Evolutionary conservation across 2,113 vertebrate species (phyloP).

Genomic region (Sinocyclocheilus anshuiensis): DNA sequence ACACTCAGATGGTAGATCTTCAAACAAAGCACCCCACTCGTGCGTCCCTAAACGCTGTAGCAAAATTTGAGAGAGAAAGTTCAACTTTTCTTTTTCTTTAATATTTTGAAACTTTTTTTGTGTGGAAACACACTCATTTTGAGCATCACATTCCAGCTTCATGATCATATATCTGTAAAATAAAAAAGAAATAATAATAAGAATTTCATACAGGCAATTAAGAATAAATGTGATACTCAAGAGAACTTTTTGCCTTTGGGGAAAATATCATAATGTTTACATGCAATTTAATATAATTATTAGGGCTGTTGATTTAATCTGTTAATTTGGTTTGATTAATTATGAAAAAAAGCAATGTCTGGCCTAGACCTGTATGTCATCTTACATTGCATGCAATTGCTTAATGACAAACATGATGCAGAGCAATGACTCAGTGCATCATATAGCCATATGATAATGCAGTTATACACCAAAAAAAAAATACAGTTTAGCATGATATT

Average conservation of each 20-base stretch:
- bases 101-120: background rate
- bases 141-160: background rate
- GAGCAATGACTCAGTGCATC: no score
- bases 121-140: background rate
- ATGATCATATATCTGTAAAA: background rate
- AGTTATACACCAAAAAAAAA: no score
- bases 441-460: no score
- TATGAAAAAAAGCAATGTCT: no score
- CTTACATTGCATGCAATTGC: background rate
- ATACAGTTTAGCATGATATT: no score
- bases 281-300: background rate
- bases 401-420: background rate
- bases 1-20: background rate
- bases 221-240: background rate
- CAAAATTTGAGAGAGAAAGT: slow-evolving; percentile 4
- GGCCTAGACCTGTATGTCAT: background rate
- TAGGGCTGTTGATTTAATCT: background rate
- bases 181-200: background rate
- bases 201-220: background rate
- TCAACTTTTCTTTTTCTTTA: background rate
- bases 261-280: background rate
- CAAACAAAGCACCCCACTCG: slow-evolving; percentile 41
- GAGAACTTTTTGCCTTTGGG: background rate
- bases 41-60: background rate
- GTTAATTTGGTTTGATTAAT: no score